Evolutionary conservation across 2,113 vertebrate genomes (phyloP).

Genomic region (Xiphias gladius): DNA sequence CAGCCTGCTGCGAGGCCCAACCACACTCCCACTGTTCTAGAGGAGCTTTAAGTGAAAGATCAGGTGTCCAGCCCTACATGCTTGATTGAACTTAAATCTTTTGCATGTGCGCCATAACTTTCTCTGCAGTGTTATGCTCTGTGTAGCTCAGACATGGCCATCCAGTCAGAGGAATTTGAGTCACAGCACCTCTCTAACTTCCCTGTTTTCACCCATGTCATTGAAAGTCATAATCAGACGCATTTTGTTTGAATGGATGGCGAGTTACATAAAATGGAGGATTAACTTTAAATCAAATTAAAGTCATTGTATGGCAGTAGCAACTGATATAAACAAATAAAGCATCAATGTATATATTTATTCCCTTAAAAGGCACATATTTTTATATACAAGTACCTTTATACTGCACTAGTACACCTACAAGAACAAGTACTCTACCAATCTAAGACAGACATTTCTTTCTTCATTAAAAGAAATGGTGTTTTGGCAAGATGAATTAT

Average conservation of each 20-base stretch:
- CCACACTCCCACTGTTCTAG: slow-evolving; percentile 76
- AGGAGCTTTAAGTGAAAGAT: slow-evolving; percentile 79
- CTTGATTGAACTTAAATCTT: slow-evolving; percentile 82
- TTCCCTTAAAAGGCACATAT: not conserved
- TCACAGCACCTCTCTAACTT: slow-evolving; percentile 24
- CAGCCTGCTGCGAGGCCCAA: slow-evolving; percentile 73
- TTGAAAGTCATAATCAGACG: slow-evolving; percentile 19
- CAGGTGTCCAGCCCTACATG: slow-evolving; percentile 77
- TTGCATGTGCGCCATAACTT: slow-evolving; percentile 76
- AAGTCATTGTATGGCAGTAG: not conserved
- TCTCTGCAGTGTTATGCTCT: not conserved
- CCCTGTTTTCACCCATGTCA: slow-evolving; percentile 38
- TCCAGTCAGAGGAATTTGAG: slow-evolving; percentile 55
- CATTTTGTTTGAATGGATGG: not conserved
- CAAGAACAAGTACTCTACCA: not conserved
- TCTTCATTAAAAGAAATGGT: too few species aligned
- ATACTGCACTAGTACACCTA: too few species aligned
- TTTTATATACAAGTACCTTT: not conserved
- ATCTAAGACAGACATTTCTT: too few species aligned
- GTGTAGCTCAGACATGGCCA: slow-evolving; percentile 44
- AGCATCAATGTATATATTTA: not conserved
- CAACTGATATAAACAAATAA: not conserved
- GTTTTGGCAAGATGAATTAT: too few species aligned
- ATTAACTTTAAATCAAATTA: not conserved
- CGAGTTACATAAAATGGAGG: not conserved